Evolutionary conservation across 2,113 vertebrate genomes (phyloP).

Genomic region (Hypanus sabinus): DNA sequence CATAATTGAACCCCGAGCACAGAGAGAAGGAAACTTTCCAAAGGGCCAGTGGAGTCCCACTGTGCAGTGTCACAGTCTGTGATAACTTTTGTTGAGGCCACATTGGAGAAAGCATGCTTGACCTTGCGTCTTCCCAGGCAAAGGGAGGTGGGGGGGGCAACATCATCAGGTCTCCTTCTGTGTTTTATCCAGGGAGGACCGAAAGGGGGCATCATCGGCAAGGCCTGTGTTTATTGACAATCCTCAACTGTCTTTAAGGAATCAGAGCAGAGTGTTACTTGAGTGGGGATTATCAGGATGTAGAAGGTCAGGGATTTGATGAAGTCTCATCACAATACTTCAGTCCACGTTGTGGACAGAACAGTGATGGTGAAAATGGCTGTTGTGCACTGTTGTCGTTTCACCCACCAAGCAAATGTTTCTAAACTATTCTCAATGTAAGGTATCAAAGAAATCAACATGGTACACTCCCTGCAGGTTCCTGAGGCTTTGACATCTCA

Average conservation of each 20-base stretch:
- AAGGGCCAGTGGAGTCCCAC: too few relatives aligned
- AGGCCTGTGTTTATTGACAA: too few relatives aligned
- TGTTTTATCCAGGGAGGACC: background rate
- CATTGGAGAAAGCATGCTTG: background rate
- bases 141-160: background rate
- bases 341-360: too few relatives aligned
- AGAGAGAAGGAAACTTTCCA: background rate
- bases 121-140: background rate
- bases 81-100: background rate
- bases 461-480: background rate
- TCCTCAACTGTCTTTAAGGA: too few relatives aligned
- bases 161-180: background rate
- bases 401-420: background rate
- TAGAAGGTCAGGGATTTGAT: too few relatives aligned
- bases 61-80: background rate
- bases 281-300: too few relatives aligned
- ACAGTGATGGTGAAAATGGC: background rate
- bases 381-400: too few relatives aligned
- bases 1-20: background rate
- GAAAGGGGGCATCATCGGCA: background rate
- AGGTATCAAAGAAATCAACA: background rate
- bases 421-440: background rate
- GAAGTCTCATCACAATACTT: too few relatives aligned
- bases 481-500: background rate
- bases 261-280: too few relatives aligned